Conservation (phyloP, 2,888 invertebrate species). For the Listrodromus nycthemerus region DNA sequence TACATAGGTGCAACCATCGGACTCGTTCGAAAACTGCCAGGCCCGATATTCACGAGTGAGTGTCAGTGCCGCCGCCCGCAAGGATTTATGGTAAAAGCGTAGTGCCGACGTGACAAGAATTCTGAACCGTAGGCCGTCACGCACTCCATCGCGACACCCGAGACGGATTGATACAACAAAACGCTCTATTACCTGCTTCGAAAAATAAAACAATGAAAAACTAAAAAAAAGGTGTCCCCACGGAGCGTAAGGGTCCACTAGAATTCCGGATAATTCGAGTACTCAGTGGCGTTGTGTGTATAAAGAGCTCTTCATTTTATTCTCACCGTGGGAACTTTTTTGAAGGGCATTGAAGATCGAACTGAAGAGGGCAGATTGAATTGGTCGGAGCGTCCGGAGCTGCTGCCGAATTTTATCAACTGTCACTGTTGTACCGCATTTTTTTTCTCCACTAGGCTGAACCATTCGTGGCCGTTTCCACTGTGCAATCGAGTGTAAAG, state of each 20-base stretch:
- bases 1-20: conserved; percentile 8
- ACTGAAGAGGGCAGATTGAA: conserved; percentile 51
- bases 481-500: conserved; percentile 14
- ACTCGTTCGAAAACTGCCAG: conserved; percentile 12
- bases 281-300: conserved; percentile 21
- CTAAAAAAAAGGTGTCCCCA: neutral
- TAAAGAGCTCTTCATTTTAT: conserved; percentile 46
- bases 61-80: conserved; percentile 3
- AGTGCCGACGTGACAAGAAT: conserved; percentile 35
- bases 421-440: conserved; percentile 44
- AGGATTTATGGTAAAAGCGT: conserved; percentile 37
- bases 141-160: conserved; percentile 12
- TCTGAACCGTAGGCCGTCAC: conserved; percentile 15
- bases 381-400: conserved; percentile 46
- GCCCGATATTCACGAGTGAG: conserved; percentile 23
- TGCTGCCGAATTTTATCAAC: conserved; percentile 29
- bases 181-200: neutral
- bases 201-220: neutral
- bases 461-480: neutral
- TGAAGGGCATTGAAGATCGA: conserved; percentile 36
- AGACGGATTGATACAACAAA: conserved; percentile 19
- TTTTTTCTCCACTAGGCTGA: conserved; percentile 5
- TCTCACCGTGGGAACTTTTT: conserved; percentile 36
- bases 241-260: neutral
- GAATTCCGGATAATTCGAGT: conserved; percentile 32